These are phyloP conservation scores for Papilio dardanus DNA, from an alignment of 1,140 invertebrate genomes.

Conservation along the genomic window DNA sequence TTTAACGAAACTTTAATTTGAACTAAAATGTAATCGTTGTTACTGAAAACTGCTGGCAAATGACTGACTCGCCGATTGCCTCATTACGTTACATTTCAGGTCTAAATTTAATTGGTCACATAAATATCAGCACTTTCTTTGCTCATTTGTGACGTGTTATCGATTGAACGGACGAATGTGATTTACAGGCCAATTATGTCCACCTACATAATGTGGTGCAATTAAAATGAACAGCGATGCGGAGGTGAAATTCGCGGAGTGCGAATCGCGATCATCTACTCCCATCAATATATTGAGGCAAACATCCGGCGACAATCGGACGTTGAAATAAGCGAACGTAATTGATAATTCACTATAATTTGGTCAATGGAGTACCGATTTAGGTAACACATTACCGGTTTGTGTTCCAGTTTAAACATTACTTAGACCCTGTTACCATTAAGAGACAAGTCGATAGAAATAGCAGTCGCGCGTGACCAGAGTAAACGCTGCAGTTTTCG, in stretches of 20 bases:
- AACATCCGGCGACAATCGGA: slow-evolving; percentile 62
- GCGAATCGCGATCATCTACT: slow-evolving; percentile 52
- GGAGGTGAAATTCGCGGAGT: slow-evolving; percentile 63
- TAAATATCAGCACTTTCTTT: slow-evolving; percentile 65
- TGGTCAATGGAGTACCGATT: slow-evolving; percentile 23
- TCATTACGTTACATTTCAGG: slow-evolving; percentile 54
- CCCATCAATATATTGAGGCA: slow-evolving; percentile 65
- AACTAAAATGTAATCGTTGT: slow-evolving; percentile 57
- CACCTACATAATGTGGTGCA: slow-evolving; percentile 54
- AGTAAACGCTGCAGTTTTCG: too few species aligned
- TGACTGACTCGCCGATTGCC: slow-evolving; percentile 56
- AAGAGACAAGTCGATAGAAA: neutral
- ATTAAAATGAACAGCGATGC: slow-evolving; percentile 56
- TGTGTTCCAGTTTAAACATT: neutral
- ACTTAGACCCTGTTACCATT: neutral
- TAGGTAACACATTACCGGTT: neutral
- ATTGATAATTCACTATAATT: slow-evolving; percentile 58
- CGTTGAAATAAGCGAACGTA: slow-evolving; percentile 55
- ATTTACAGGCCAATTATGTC: slow-evolving; percentile 61
- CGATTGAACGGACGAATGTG: slow-evolving; percentile 51
- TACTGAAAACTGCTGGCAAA: slow-evolving; percentile 52
- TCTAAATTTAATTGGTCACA: slow-evolving; percentile 68
- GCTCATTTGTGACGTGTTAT: slow-evolving; percentile 48
- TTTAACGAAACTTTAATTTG: slow-evolving; percentile 70
- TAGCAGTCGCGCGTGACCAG: too few species aligned